Conservation (phyloP, 2,113 vertebrate species). For the Daubentonia madagascariensis region DNA sequence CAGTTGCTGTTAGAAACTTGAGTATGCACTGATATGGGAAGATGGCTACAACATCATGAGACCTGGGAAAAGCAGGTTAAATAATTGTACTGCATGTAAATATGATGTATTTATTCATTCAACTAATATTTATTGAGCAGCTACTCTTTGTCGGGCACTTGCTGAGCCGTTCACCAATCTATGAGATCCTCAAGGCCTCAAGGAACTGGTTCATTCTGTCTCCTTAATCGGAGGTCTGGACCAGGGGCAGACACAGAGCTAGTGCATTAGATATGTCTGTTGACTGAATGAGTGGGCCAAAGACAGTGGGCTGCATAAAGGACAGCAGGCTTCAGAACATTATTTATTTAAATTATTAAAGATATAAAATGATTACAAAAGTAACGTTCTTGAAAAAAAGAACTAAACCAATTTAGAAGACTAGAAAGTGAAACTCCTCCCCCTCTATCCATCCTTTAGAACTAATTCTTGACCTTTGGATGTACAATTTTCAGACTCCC, state of each 20-base stretch:
- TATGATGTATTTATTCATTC: neutral
- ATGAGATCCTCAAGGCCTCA: neutral
- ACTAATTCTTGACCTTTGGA: neutral
- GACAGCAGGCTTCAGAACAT: neutral
- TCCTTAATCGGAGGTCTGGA: neutral
- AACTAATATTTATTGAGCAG: neutral
- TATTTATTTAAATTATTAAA: neutral
- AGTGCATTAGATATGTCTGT: neutral
- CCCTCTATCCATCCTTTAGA: neutral
- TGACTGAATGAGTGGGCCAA: neutral
- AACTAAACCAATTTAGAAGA: neutral
- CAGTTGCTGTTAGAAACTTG: neutral
- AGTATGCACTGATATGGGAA: neutral
- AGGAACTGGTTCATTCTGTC: neutral
- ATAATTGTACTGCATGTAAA: accelerated
- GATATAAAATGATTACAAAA: neutral
- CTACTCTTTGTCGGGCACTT: neutral
- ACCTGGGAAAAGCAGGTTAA: neutral
- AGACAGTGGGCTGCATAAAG: neutral
- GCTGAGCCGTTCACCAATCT: neutral
- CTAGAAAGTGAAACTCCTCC: neutral
- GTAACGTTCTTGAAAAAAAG: neutral
- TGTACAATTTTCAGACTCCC: neutral
- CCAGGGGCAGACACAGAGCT: neutral
- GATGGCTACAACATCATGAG: neutral